Base-by-base conservation (phyloP, 1,140 invertebrate genomes). In the Cecropterus lyciades region DNA sequence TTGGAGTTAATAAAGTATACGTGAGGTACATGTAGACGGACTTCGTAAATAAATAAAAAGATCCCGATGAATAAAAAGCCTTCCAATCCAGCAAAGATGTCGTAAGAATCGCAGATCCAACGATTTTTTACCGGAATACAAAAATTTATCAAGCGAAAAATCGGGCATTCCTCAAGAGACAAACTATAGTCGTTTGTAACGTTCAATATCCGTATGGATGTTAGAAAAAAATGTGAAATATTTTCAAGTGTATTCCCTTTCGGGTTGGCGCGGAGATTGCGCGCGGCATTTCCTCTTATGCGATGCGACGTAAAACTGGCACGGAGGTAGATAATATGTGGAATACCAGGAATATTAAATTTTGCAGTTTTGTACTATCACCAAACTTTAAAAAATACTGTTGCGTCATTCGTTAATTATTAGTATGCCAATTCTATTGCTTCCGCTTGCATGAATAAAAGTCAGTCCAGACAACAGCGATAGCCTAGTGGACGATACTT, bases 151-250 rank as follows among this genome's bases (percentile, higher is more conserved):
- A 51, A 62, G 30, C 59, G 16, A 11, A 62, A 63, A 63, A 52
- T 49, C 65, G 55, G 51, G 51, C 57, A 59, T 70, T 56, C 57
- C 69, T 71, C 69, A 30, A 51, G 69, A 71, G 69, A 72, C 59
- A 64, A 66, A 59, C 67, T 69, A 64, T 65, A 63, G 69, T 43
- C 66, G 65, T 71, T 71, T 73, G 69, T 70, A 69, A 45, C 63
- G 65, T 59, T 62, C 66, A 68, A 68, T 69, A 69, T 64, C 59
- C 59, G 56, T 56, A 49, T 69, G 48, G 55, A 65, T 64, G 56
- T 56, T 33, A 48, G 13, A 52, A 64, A 69, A 55, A 63, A 49
- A 69, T 64, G 67, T 64, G 62, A 64, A 69, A 69, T 69, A 69
- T 69, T 69, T 69, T 69, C 60, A 48, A 51, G 55, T 63, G 55